Conservation (phyloP, 2,888 invertebrate species). For the Elaeidobius kamerunicus region DNA sequence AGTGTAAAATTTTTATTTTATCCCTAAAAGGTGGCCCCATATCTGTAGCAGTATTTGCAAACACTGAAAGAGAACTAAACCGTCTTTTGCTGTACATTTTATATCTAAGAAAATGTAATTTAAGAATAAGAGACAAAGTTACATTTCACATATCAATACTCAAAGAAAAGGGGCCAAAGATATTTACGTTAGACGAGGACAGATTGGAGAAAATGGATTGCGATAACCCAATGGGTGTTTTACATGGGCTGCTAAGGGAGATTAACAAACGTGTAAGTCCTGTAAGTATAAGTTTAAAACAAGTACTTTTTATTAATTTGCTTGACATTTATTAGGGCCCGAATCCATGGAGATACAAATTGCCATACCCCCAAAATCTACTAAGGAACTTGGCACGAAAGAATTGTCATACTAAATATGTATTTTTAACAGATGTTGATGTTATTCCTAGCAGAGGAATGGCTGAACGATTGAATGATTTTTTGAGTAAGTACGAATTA, state of each 20-base stretch:
- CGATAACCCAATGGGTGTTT: conserved; percentile 62
- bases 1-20: conserved; percentile 4
- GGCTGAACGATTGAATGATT: conserved; percentile 66
- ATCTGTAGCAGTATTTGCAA: conserved; percentile 77
- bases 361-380: conserved; percentile 87
- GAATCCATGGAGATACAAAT: conserved; percentile 63
- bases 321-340: conserved; percentile 11
- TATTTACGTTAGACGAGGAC: conserved; percentile 42
- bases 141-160: conserved; percentile 75
- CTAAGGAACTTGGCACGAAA: conserved; percentile 82
- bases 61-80: conserved; percentile 73
- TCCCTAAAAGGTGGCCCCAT: conserved; percentile 74
- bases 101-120: conserved; percentile 73
- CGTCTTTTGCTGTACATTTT: conserved; percentile 69
- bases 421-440: conserved; percentile 85
- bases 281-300: too few species aligned
- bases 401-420: conserved; percentile 76
- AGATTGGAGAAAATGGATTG: conserved; percentile 57
- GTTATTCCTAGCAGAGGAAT: conserved; percentile 78
- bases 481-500: conserved; percentile 47
- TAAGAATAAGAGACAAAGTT: conserved; percentile 67
- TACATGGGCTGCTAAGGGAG: conserved; percentile 57
- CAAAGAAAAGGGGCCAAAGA: conserved; percentile 50
- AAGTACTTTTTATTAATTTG: background rate
- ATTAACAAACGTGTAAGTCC: conserved; percentile 28